Evolutionary conservation across 2,797 vertebrate species (phyloP).

Genomic region (Pseudochromis fuscus): DNA sequence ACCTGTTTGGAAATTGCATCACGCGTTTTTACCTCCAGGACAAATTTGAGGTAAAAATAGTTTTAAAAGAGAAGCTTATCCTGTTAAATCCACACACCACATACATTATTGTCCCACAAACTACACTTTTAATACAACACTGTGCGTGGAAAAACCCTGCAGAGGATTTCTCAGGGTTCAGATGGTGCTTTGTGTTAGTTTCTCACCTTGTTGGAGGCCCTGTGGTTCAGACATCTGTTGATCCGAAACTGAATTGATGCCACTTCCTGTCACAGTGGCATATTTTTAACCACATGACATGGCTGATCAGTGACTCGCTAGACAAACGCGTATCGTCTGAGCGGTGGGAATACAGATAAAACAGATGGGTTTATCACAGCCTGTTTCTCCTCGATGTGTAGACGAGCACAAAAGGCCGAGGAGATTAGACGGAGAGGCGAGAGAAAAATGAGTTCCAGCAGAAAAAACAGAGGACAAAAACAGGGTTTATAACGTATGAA

Average conservation of each 20-base stretch:
- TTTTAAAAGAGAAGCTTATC: neutral
- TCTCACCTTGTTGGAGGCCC: neutral
- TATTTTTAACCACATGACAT: constrained; percentile 14
- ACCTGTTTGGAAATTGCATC: neutral
- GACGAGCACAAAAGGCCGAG: neutral
- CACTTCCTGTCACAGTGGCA: constrained; percentile 45
- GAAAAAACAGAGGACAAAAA: neutral
- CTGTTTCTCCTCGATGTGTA: neutral
- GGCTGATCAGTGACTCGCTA: neutral
- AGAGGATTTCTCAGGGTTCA: neutral
- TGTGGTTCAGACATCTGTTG: constrained; percentile 36
- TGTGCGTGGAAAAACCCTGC: neutral
- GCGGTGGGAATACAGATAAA: neutral
- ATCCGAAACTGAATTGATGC: constrained; percentile 49
- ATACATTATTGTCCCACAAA: neutral
- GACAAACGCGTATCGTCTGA: constrained; percentile 5
- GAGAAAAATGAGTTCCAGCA: neutral
- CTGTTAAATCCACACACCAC: neutral
- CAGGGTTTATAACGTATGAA: too few species aligned
- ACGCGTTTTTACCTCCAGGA: neutral
- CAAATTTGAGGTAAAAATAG: neutral
- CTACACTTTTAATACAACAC: neutral
- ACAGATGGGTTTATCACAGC: neutral
- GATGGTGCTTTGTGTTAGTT: neutral
- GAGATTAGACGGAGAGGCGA: neutral